Base-by-base conservation (phyloP, 1,140 invertebrate species). In the Drosophila lini region DNA sequence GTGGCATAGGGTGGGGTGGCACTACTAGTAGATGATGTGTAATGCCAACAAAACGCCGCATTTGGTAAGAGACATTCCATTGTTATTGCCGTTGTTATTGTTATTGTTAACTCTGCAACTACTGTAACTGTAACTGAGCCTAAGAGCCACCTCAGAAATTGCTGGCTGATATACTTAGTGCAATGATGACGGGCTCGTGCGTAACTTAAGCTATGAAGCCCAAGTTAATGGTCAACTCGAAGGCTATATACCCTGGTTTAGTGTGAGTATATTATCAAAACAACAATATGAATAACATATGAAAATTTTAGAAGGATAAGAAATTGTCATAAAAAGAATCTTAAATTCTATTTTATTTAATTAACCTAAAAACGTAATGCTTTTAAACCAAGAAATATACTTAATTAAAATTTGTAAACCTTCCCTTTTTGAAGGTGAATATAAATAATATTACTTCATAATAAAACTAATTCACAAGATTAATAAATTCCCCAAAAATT, bases 1-100 rank as follows among this genome's bases (percentile, higher is more conserved):
- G 19, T 19, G 19, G 40, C 19, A 44, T 42, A 63, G 53, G 57
- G 60, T 77, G 69, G 67, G 75, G 68, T 74, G 60, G 60, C 28
- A 42, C 9, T 53, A 3, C 34, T 2, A 31, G 19, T 31, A 80
- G 64, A 67, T 59, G 82, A 60, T 83, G 81, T 83, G 81, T 83
- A 83, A 80, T 79, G 81, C 81, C 71, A 88, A 83, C 82, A 86
- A 86, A 86, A 88, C 52, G 80, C 62, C 50, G 56, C 63, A 80
- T 86, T 86, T 88, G 82, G 82, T 61, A 86, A 86, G 83, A 82
- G 80, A 65, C 57, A 88, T 77, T 58, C 76, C 75, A 88, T 73
- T 73, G 75, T 79, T 62, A 55, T 78, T 44, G 63, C 57, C 41
- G 15, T 67, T 67, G 40, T 74, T 59, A 48, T 32, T 36, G 60